Evolutionary conservation across 1,140 invertebrate species (phyloP).

Genomic region (Drosophila ficusphila): DNA sequence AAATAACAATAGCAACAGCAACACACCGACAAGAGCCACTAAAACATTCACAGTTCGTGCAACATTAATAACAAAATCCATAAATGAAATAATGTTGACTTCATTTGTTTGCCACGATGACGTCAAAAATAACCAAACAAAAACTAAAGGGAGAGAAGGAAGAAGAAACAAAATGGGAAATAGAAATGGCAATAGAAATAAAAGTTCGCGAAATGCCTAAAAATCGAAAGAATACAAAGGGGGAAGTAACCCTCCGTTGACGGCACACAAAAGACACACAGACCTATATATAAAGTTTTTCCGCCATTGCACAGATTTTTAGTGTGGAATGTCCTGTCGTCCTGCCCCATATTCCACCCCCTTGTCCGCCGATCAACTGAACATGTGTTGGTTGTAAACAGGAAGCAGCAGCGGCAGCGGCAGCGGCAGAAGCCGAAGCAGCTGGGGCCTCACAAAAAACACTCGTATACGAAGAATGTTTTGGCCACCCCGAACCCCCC

Average conservation of each 20-base stretch:
- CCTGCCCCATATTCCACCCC: background rate
- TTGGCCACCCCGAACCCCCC: background rate
- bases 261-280: constrained; percentile 49
- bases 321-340: constrained; percentile 44
- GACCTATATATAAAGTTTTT: constrained; percentile 36
- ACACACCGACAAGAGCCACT: constrained; percentile 10
- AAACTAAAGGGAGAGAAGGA: constrained; percentile 12
- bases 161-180: constrained; percentile 22
- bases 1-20: constrained; percentile 56
- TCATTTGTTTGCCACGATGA: constrained; percentile 73
- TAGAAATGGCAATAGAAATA: constrained; percentile 48
- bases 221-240: constrained; percentile 30
- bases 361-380: constrained; percentile 15
- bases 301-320: constrained; percentile 25
- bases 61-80: constrained; percentile 82
- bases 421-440: constrained; percentile 29
- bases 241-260: constrained; percentile 3
- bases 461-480: constrained; percentile 43
- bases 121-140: constrained; percentile 52
- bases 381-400: constrained; percentile 82
- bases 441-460: constrained; percentile 38
- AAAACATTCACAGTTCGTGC: constrained; percentile 43
- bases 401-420: constrained; percentile 54
- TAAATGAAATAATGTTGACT: constrained; percentile 81
- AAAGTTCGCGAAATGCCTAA: constrained; percentile 43